These are phyloP conservation scores for Leptoteleia sp. DNA, from an alignment of 1,140 invertebrate genomes.

Conservation along the genomic window DNA sequence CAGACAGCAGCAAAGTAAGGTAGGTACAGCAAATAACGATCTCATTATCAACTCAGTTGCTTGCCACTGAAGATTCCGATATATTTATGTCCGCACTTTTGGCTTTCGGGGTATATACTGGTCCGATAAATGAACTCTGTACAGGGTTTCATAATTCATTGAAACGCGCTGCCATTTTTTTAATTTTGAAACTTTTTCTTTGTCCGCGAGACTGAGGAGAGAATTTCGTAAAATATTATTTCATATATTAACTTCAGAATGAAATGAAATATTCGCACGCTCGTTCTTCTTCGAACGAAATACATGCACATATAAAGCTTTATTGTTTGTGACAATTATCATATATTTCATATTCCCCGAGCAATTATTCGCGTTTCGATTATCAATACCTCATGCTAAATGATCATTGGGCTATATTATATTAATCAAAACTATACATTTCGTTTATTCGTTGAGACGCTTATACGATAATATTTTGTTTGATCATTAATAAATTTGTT, in stretches of 20 bases:
- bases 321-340: too few relatives aligned
- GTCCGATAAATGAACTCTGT: conserved; percentile 13
- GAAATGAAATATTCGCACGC: conserved; percentile 5
- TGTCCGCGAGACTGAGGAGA: background rate
- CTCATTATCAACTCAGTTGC: conserved; percentile 47
- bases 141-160: conserved; percentile 16
- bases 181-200: conserved; percentile 1
- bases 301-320: too few relatives aligned
- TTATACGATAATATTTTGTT: too few relatives aligned
- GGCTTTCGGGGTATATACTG: conserved; percentile 30
- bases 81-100: conserved; percentile 66
- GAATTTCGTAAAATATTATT: background rate
- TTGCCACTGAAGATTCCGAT: conserved; percentile 42
- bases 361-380: too few relatives aligned
- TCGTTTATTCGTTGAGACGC: too few relatives aligned
- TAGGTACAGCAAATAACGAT: conserved; percentile 28
- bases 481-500: too few relatives aligned
- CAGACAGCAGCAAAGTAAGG: conserved; percentile 3
- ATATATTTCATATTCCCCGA: too few relatives aligned
- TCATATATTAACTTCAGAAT: background rate
- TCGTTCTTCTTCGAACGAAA: too few relatives aligned
- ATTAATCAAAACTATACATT: too few relatives aligned
- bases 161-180: conserved; percentile 13
- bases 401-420: too few relatives aligned
- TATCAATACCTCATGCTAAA: too few relatives aligned